Base-by-base conservation (phyloP, 2,888 invertebrate species). In the Erebia ligea region DNA sequence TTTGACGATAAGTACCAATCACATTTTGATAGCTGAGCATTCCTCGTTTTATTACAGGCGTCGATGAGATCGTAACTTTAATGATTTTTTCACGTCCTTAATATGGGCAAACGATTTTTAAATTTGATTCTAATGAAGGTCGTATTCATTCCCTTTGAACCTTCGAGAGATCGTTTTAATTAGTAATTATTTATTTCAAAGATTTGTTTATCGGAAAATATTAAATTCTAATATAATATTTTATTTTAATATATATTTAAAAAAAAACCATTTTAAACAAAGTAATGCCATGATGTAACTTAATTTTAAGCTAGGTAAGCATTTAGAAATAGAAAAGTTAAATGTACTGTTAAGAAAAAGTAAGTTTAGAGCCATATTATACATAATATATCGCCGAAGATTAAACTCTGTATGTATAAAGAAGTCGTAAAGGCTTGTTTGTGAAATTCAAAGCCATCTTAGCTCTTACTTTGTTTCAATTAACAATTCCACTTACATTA, bases 121-220 rank as follows among this genome's bases (percentile, higher is more conserved):
- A 77, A 77, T 74, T 73, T 50, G 61, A 73, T 75, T 76, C 71
- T 77, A 72, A 76, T 75, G 68, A 69, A 71, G 50, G 58, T 68
- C 48, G 52, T 50, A 70, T 59, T 40, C 56, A 63, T 67, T 64
- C 52, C 57, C 59, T 69, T 71, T 68, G 64, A 71, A 69, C 64
- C 65, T 40, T 70, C 68, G 45, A 56, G 65, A 66, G n/a, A 50
- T 50, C 34, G 9, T 21, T 52, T 25, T 63, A n/a, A n/a, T n/a
- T n/a, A 34, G 50, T 25, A 17, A 50, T 63, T 42, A 59, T 59
- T 59, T 8, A 50, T 50, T 17, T 50, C 8, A n/a, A 8, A 52
- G n/a, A 17, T 8, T n/a, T n/a, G 48, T 48, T 48, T 48, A 48
- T 15, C 15, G 48, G 15, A 48, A 48, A 48, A 48, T 48, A 48